Base-by-base conservation (phyloP, 2,113 vertebrate species). In the Saiga tatarica region DNA sequence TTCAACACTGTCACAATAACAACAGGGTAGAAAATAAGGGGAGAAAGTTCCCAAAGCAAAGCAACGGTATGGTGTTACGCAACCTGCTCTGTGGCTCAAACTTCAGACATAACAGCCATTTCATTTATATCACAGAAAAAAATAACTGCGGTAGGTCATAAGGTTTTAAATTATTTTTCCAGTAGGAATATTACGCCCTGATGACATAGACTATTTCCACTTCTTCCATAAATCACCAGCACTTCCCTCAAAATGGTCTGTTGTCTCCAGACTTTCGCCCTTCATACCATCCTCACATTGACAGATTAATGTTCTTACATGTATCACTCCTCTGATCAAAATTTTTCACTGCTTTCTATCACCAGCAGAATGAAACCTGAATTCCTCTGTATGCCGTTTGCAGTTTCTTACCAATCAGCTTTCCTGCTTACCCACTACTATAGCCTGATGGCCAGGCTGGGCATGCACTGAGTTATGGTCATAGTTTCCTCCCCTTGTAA, bases 131-230 rank as follows among this genome's bases (percentile, higher is more conserved):
- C 30, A 89, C 55, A 85, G 86, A 82, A 93, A 94, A 52, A 81
- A 81, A 88, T n/a, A 93, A 82, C n/a, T 19, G 10, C 36, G 30
- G 47, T 62, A 87, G 92, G 53, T 96, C 59, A 84, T 94, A 85
- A 94, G 28, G 81, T 53, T 95, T 96, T 55, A 42, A 92, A 76
- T 57, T 42, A 76, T 76, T 96, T 97, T 97, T 92, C 74, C 87
- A 94, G 13, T 87, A 67, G 57, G 47, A 92, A 67, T 53, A 79
- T 23, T 81, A 67, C 55, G 14, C 57, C 81, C 87, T 55, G 45
- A 83, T 94, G 47, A 89, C 33, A 94, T 17, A 59, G 45, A 81
- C 53, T 89, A 33, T 89, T 94, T 50, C 62, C 36, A 60, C 21
- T 95, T 95, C 53, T 74, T 64, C 84, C 59, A 50, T 87, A 78